These are phyloP conservation scores for Chloroceryle aenea DNA, from an alignment of 2,113 vertebrate genomes.

Conservation along the genomic window DNA sequence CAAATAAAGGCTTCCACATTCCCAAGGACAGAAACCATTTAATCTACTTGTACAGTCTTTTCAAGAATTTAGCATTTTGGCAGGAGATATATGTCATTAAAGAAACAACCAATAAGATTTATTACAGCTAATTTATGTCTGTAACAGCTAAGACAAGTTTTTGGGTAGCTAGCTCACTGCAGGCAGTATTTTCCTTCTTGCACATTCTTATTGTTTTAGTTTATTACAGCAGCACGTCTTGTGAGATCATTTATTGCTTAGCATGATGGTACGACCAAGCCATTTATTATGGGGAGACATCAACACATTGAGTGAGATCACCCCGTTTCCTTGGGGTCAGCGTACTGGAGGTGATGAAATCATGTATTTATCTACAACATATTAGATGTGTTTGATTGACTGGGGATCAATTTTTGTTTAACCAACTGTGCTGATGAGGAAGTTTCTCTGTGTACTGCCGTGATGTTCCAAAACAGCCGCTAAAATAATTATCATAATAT, in stretches of 20 bases:
- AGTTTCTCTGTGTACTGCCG: slow-evolving; percentile 65
- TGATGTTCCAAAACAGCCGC: slow-evolving; percentile 75
- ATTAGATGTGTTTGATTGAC: slow-evolving; percentile 78
- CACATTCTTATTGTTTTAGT: slow-evolving; percentile 84
- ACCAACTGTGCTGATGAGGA: slow-evolving; percentile 66
- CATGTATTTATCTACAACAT: slow-evolving; percentile 84
- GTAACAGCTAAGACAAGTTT: slow-evolving; percentile 57
- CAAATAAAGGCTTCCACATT: slow-evolving; percentile 82
- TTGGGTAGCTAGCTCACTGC: slow-evolving; percentile 65
- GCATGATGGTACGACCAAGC: slow-evolving; percentile 78
- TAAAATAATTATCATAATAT: slow-evolving; percentile 76
- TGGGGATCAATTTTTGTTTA: slow-evolving; percentile 78
- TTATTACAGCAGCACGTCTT: slow-evolving; percentile 86
- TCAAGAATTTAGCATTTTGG: slow-evolving; percentile 73
- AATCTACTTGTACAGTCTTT: slow-evolving; percentile 62
- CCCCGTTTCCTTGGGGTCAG: slow-evolving; percentile 64
- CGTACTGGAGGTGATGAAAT: slow-evolving; percentile 84
- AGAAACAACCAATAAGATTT: slow-evolving; percentile 83
- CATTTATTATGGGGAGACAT: slow-evolving; percentile 86
- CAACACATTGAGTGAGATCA: slow-evolving; percentile 84
- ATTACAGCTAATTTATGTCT: slow-evolving; percentile 84
- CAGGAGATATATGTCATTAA: slow-evolving; percentile 75
- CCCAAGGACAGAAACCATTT: slow-evolving; percentile 76
- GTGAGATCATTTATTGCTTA: slow-evolving; percentile 89
- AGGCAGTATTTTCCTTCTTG: slow-evolving; percentile 83